Evolutionary conservation across 1,140 invertebrate genomes (phyloP).

Genomic region (Drosophila oshimai): DNA sequence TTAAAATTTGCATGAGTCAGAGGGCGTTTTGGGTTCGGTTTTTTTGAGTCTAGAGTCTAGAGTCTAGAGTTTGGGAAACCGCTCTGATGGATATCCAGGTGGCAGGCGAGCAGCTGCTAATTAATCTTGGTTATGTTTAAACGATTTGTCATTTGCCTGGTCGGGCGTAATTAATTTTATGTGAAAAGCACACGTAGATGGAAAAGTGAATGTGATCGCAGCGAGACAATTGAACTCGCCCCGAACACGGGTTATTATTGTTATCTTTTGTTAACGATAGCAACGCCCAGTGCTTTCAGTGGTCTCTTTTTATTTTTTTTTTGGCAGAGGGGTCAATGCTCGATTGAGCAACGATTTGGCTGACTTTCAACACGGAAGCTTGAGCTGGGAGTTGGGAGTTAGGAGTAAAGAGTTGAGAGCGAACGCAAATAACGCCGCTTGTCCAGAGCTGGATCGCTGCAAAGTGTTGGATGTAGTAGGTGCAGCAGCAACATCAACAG

Average conservation of each 20-base stretch:
- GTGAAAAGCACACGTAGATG: constrained; percentile 42
- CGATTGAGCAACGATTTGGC: constrained; percentile 64
- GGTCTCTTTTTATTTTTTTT: constrained; percentile 18
- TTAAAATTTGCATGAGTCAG: constrained; percentile 20
- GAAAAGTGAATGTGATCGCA: constrained; percentile 66
- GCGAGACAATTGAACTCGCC: constrained; percentile 59
- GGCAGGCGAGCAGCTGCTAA: constrained; percentile 51
- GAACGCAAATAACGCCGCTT: constrained; percentile 46
- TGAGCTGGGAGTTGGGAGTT: neutral
- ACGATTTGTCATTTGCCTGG: constrained; percentile 65
- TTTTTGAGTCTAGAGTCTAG: too few relatives aligned
- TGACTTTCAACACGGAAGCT: constrained; percentile 74
- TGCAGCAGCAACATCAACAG: constrained; percentile 26
- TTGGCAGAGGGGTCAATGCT: constrained; percentile 63
- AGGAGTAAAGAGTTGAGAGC: constrained; percentile 12
- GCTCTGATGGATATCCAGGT: constrained; percentile 44
- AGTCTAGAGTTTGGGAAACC: constrained; percentile 16
- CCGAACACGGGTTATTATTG: constrained; percentile 55
- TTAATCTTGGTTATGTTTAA: constrained; percentile 71
- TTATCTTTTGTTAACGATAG: constrained; percentile 71
- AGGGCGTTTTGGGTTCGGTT: constrained; percentile 11
- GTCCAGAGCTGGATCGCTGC: constrained; percentile 18
- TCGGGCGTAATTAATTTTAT: constrained; percentile 63
- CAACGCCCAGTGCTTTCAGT: constrained; percentile 48
- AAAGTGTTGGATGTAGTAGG: constrained; percentile 53